These are phyloP conservation scores for Chamaea fasciata DNA, from an alignment of 2,113 vertebrate genomes.

Conservation along the genomic window DNA sequence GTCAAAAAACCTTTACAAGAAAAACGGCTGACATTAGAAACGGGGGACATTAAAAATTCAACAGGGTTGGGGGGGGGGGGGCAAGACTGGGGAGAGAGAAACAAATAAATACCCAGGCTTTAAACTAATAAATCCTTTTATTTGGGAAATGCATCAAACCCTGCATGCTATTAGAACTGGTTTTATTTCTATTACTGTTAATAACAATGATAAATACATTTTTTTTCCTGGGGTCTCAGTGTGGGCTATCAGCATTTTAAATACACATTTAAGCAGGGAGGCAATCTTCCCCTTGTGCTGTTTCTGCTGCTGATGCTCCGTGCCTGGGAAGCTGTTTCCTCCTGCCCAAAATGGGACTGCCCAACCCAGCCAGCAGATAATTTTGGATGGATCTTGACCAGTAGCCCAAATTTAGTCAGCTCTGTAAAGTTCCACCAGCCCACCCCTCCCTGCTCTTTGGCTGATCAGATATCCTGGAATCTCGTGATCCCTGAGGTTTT, in stretches of 20 bases:
- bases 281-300: neutral
- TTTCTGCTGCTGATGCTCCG: neutral
- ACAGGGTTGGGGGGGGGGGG: neutral
- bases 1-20: slow-evolving; percentile 58
- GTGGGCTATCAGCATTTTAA: slow-evolving; percentile 19
- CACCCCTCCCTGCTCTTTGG: neutral
- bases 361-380: neutral
- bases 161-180: slow-evolving; percentile 12
- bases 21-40: slow-evolving; percentile 56
- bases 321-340: neutral
- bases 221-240: neutral
- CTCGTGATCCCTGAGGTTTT: neutral
- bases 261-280: neutral
- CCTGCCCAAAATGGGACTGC: neutral
- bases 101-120: slow-evolving; percentile 47
- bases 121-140: slow-evolving; percentile 43
- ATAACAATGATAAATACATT: slow-evolving; percentile 40
- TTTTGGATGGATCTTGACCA: neutral
- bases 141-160: slow-evolving; percentile 41
- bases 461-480: neutral
- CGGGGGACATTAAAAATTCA: slow-evolving; percentile 55
- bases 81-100: slow-evolving; percentile 15
- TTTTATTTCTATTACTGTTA: slow-evolving; percentile 51
- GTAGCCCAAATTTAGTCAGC: neutral
- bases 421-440: neutral